Evolutionary conservation across 1,140 invertebrate genomes (phyloP), one percentile per base, ranked within the genome.

Genomic region (Orius laevigatus): DNA sequence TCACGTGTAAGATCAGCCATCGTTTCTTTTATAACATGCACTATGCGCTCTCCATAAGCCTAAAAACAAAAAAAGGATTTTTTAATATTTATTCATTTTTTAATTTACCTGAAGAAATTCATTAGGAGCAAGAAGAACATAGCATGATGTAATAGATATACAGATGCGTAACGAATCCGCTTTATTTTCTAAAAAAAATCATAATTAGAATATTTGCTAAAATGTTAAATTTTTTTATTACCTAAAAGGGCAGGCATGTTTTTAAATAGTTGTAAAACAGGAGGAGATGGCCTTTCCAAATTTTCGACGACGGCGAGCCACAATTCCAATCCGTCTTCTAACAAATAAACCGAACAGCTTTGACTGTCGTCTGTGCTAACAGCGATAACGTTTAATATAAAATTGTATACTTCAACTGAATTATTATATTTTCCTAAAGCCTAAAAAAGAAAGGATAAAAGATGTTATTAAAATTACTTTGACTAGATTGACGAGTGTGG

Each of bases 271-370:
- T 76, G 69, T 56, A 92, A 65, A 34, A 90, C 69, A 44, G 74
- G 70, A 11, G 70, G 67, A 0, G 69, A 73, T 32, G 75, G 63
- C 0, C 62, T 59, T 1, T 79, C 69, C 1, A 80, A 72, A 59
- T 85, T 82, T 60, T 90, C 79, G 45, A 97, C 65, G 10, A 89
- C 73, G 3, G 79, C 77, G 43, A 81, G 67, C 89, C 91, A 95
- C 45, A 97, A 70, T 56, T 88, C 81, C 31, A 96, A 68, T 0
- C 86, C 89, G 66, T 97, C 91, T 65, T 95, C 90, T 53, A 92
- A 65, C 36, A 94, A 70, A 66, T 94, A 94, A 34, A 94, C 78
- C 61, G 90, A 81, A 11, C 77, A 79, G 33, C 76, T 74, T 61
- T 88, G 75, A 48, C 74, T 75, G 0, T 84, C 67, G 60, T 91